These are phyloP conservation scores for Perodicticus potto DNA, from an alignment of 2,797 vertebrate genomes.

Conservation along the genomic window DNA sequence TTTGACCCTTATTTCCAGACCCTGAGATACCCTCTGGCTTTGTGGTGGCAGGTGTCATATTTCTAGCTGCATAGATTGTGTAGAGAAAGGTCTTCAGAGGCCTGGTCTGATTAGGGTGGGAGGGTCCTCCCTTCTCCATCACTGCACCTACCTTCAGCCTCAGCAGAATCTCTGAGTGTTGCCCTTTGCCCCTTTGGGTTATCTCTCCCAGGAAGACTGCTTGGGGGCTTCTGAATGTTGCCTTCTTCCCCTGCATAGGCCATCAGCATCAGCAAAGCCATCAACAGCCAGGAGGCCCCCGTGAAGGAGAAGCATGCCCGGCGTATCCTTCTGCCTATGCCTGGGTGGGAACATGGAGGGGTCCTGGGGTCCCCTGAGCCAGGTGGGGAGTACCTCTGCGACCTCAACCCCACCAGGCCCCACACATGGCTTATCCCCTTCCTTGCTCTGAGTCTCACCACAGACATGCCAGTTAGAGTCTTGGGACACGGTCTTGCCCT, in stretches of 20 bases:
- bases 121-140: no score
- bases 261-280: conserved; percentile 98
- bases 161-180: not conserved
- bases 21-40: not conserved
- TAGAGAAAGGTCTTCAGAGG: not conserved
- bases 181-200: fast-evolving
- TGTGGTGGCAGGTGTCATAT: fast-evolving
- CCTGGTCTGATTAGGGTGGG: not conserved
- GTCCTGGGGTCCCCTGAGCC: not conserved
- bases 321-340: conserved; percentile 92
- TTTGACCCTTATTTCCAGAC: not conserved
- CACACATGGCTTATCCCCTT: not conserved
- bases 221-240: fast-evolving
- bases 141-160: fast-evolving
- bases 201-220: not conserved
- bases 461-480: not conserved
- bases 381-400: fast-evolving
- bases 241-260: conserved; percentile 87
- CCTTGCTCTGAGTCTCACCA: not conserved
- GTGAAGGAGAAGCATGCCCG: conserved; percentile 99
- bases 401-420: fast-evolving
- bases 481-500: not conserved
- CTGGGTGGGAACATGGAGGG: no score
- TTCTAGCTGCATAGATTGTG: not conserved
- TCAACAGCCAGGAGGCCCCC: conserved; percentile 94